Evolutionary conservation across 2,888 invertebrate species (phyloP).

Genomic region (Altica lythri): DNA sequence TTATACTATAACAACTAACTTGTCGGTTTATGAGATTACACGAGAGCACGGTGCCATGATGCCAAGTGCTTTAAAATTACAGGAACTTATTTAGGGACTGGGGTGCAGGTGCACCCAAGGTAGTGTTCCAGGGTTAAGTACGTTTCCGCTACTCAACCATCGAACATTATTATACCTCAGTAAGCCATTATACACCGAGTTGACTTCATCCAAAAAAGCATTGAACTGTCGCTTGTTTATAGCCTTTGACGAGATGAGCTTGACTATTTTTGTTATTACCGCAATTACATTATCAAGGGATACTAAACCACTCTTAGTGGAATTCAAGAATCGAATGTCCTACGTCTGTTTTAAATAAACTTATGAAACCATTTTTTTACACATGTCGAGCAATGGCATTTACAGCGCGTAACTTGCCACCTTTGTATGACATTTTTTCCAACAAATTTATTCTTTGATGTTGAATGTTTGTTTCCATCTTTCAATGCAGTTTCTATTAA

Average conservation of each 20-base stretch:
- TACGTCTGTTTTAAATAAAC: neutral
- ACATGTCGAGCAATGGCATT: slow-evolving; percentile 32
- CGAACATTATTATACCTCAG: neutral
- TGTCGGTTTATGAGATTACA: too few relatives aligned
- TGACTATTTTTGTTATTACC: neutral
- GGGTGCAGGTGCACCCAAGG: too few relatives aligned
- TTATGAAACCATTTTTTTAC: neutral
- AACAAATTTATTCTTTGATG: slow-evolving; percentile 37
- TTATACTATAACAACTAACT: too few relatives aligned
- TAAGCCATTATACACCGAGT: neutral
- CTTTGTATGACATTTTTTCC: too few relatives aligned
- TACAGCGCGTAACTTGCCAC: slow-evolving; percentile 33
- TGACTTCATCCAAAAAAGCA: neutral
- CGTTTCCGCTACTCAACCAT: neutral
- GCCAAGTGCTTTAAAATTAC: too few relatives aligned
- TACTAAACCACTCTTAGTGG: neutral
- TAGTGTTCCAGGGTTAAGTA: too few relatives aligned
- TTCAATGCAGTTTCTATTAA: slow-evolving; percentile 35
- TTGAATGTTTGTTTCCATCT: slow-evolving; percentile 37
- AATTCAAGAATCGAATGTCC: neutral
- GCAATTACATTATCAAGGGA: neutral
- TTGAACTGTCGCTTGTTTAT: neutral
- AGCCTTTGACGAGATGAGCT: neutral
- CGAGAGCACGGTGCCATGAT: too few relatives aligned
- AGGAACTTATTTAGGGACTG: too few relatives aligned